Percentiles rank a stretch among this genome's conserved stretches.
phyloP scores from a whole-genome alignment of 2,797 vertebrate genomes.

The Spinus pinus region DNA sequence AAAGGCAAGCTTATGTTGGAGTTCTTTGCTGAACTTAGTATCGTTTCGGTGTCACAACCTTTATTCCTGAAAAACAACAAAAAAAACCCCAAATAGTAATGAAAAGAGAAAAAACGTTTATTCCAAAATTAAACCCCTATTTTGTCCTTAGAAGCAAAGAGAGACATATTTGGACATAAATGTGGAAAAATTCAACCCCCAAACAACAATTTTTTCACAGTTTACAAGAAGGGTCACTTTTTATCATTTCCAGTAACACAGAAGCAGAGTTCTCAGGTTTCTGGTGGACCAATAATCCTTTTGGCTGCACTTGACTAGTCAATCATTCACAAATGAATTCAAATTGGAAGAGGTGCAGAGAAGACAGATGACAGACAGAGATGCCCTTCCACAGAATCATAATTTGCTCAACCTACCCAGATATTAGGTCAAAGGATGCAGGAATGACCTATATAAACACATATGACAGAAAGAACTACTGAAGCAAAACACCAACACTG shows the following conservation, averaged over 20 bases:
- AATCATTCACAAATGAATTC: background rate
- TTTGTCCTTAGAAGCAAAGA: background rate
- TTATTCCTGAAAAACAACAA: conserved; percentile 31
- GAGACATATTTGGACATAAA: background rate
- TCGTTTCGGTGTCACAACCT: background rate
- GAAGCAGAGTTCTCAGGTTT: background rate
- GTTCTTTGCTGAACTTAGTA: background rate
- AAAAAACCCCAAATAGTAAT: background rate
- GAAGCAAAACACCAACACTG: background rate
- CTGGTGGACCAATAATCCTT: background rate
- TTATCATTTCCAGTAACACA: background rate
- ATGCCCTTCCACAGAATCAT: background rate
- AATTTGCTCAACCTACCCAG: background rate
- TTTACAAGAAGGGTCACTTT: background rate
- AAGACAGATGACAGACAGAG: background rate
- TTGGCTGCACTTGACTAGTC: background rate
- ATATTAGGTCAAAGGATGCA: background rate
- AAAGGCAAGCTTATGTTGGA: background rate
- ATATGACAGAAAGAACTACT: background rate
- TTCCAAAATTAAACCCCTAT: background rate
- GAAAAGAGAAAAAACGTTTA: background rate
- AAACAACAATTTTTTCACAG: background rate
- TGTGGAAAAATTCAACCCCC: background rate
- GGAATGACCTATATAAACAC: background rate
- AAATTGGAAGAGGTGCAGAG: background rate